phyloP scores from a whole-genome alignment of 2,113 vertebrate genomes.

The Cacatua alba region DNA sequence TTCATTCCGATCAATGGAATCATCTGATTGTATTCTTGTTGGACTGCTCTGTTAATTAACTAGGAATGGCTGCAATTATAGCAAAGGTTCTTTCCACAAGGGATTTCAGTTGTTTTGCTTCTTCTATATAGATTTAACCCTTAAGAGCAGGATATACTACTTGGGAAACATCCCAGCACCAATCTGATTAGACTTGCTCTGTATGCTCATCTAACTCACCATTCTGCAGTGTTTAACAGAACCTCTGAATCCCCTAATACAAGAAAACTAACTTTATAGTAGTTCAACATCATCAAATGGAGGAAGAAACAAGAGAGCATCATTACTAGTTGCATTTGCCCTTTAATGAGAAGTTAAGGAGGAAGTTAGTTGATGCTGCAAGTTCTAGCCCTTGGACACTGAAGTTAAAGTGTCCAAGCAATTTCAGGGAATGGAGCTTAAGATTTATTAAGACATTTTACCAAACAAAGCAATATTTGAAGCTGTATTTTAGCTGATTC shows the following conservation, averaged over 20 bases:
- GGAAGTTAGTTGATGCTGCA: not conserved
- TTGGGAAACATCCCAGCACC: not conserved
- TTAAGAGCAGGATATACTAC: not conserved
- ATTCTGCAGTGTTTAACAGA: not conserved
- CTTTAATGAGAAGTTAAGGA: not conserved
- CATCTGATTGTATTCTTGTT: slow-evolving; percentile 61
- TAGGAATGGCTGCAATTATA: slow-evolving; percentile 63
- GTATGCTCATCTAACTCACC: not conserved
- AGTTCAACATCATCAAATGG: not conserved
- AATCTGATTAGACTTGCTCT: not conserved
- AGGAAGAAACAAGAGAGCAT: not conserved
- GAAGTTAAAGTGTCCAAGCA: not conserved
- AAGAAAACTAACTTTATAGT: not conserved
- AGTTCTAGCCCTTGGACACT: not conserved
- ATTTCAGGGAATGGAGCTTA: not conserved
- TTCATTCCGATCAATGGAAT: slow-evolving; percentile 61
- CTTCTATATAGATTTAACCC: not conserved
- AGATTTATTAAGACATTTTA: not conserved
- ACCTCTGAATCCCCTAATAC: not conserved
- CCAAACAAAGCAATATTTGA: not conserved
- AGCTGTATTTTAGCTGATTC: not conserved
- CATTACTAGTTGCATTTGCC: not conserved
- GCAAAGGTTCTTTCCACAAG: slow-evolving; percentile 27
- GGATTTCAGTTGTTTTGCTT: not conserved
- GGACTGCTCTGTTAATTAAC: slow-evolving; percentile 63